Evolutionary conservation across 2,888 invertebrate genomes (phyloP).

Genomic region (Drosophila suboccidentalis): DNA sequence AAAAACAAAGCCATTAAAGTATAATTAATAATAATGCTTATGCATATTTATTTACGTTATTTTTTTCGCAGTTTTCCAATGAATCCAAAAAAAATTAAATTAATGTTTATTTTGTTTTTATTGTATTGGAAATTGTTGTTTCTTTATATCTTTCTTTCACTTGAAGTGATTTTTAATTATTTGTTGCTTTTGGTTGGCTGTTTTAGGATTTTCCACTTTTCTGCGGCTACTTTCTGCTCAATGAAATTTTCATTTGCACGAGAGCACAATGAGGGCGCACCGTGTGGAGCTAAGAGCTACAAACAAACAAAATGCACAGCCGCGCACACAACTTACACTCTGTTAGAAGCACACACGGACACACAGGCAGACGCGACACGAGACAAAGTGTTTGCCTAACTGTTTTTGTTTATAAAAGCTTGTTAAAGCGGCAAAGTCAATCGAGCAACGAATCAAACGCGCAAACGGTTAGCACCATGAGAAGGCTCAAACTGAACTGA

Average conservation of each 20-base stretch:
- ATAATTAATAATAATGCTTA: conserved; percentile 22
- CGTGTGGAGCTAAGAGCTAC: conserved; percentile 42
- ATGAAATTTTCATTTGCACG: conserved; percentile 81
- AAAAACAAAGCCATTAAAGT: conserved; percentile 10
- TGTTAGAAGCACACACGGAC: conserved; percentile 24
- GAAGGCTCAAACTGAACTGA: conserved; percentile 71
- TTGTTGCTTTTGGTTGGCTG: conserved; percentile 40
- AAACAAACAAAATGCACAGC: conserved; percentile 45
- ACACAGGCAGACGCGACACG: conserved; percentile 44
- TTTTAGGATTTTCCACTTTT: conserved; percentile 79
- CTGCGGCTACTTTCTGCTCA: conserved; percentile 78
- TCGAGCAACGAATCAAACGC: conserved; percentile 31
- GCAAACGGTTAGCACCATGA: conserved; percentile 68
- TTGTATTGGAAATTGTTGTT: conserved; percentile 8
- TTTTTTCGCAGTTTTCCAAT: conserved; percentile 37
- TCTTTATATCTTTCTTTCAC: conserved; percentile 43
- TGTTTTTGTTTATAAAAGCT: conserved; percentile 71
- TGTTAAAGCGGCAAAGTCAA: conserved; percentile 43
- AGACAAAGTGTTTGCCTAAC: conserved; percentile 69
- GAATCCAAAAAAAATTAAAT: conserved; percentile 25
- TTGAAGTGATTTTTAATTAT: conserved; percentile 58
- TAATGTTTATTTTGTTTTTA: conserved; percentile 23
- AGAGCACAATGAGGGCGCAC: conserved; percentile 81
- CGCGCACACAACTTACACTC: conserved; percentile 33
- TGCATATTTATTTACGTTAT: conserved; percentile 39